These are phyloP conservation scores for Scaptomyza hsui DNA, from an alignment of 1,140 invertebrate genomes.

Conservation along the genomic window DNA sequence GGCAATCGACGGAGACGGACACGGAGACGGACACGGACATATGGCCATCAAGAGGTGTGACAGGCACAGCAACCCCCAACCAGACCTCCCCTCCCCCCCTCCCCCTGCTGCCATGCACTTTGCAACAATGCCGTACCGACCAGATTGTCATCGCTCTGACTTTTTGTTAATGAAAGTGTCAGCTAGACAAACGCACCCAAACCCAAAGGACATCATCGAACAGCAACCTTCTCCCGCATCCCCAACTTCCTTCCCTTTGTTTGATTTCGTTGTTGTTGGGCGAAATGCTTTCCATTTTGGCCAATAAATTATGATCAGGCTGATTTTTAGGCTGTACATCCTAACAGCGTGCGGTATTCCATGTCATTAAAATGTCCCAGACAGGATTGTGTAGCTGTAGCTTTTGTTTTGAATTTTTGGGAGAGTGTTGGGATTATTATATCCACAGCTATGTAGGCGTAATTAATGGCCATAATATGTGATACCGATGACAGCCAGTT, in stretches of 20 bases:
- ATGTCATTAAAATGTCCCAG: slow-evolving; percentile 34
- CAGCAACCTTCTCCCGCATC: not conserved
- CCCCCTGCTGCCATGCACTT: slow-evolving; percentile 52
- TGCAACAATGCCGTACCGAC: slow-evolving; percentile 64
- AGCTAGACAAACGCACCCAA: slow-evolving; percentile 71
- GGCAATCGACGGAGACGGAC: too few relatives aligned
- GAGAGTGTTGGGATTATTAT: slow-evolving; percentile 10
- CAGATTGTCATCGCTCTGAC: slow-evolving; percentile 74
- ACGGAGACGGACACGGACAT: slow-evolving; percentile 49
- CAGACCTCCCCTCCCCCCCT: too few relatives aligned
- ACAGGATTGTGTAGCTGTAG: slow-evolving; percentile 2
- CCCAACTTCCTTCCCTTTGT: slow-evolving; percentile 6
- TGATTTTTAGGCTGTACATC: slow-evolving; percentile 55
- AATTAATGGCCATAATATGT: not conserved
- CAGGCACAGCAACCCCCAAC: slow-evolving; percentile 9
- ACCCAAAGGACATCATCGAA: slow-evolving; percentile 17
- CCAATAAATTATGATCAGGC: slow-evolving; percentile 80
- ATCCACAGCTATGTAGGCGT: slow-evolving; percentile 11
- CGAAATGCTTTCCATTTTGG: slow-evolving; percentile 56
- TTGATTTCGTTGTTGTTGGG: slow-evolving; percentile 19
- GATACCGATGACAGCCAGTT: not conserved
- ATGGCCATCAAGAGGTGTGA: slow-evolving; percentile 55
- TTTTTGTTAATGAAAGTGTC: slow-evolving; percentile 82
- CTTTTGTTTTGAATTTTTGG: slow-evolving; percentile 26
- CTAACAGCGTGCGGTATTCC: slow-evolving; percentile 26